These are phyloP conservation scores for Troides aeacus DNA, from an alignment of 2,888 invertebrate species.

Conservation along the genomic window DNA sequence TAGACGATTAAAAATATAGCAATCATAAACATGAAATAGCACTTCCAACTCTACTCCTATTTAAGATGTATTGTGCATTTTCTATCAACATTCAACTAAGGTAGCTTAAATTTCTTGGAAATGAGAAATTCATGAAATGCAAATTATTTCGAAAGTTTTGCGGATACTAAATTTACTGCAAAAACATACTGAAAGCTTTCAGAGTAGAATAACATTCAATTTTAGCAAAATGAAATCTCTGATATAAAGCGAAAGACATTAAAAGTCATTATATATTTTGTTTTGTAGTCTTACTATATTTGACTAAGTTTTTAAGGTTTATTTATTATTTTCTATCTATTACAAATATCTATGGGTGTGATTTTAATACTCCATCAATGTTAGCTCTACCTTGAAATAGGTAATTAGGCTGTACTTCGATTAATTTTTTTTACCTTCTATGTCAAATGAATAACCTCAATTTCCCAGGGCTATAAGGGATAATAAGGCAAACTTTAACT, in stretches of 20 bases:
- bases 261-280: neutral
- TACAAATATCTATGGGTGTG: neutral
- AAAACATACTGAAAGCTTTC: slow-evolving; percentile 12
- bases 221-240: neutral
- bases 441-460: no score
- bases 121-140: slow-evolving; percentile 22
- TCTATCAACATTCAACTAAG: slow-evolving; percentile 4
- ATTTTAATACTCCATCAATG: neutral
- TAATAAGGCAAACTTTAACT: no score
- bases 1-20: neutral
- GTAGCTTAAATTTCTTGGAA: slow-evolving; percentile 15
- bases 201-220: slow-evolving; percentile 5
- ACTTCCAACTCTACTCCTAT: neutral
- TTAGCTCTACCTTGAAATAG: neutral
- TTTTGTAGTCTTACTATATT: neutral
- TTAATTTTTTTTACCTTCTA: no score
- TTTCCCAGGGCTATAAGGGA: no score
- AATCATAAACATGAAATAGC: neutral
- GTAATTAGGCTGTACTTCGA: neutral
- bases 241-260: neutral
- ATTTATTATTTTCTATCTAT: neutral
- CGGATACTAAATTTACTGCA: slow-evolving; percentile 6
- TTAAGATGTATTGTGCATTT: slow-evolving; percentile 6
- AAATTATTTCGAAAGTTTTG: slow-evolving; percentile 17
- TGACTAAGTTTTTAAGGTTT: neutral